Percentiles rank a stretch among this genome's conserved stretches.
These are phyloP conservation scores for Eretmocerus hayati DNA, from an alignment of 2,888 invertebrate species.

Conservation along the genomic window DNA sequence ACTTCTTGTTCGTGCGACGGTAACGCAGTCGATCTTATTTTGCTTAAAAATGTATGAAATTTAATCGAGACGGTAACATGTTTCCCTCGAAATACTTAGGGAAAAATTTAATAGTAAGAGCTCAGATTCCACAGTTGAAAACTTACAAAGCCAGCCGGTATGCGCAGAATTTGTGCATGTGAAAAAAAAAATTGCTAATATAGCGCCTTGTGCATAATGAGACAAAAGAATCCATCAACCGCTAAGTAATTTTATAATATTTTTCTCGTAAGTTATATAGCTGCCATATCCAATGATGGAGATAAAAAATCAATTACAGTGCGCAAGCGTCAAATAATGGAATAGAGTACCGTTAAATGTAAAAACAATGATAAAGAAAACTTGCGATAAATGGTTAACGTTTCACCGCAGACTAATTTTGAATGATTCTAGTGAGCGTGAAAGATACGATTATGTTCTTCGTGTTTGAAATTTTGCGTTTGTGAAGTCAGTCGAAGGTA, in stretches of 20 bases:
- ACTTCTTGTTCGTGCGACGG: too few species aligned
- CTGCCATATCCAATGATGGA: conserved; percentile 41
- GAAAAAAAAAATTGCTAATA: too few species aligned
- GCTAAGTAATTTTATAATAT: conserved; percentile 45
- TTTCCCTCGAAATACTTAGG: too few species aligned
- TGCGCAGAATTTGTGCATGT: too few species aligned
- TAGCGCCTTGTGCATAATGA: conserved; percentile 20
- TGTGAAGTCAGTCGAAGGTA: conserved; percentile 36
- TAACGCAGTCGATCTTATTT: too few species aligned
- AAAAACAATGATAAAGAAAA: conserved; percentile 15
- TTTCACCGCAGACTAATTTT: too few species aligned
- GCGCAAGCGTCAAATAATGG: conserved; percentile 35
- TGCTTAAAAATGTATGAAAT: too few species aligned
- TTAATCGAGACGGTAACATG: too few species aligned
- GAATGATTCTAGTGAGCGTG: conserved; percentile 22
- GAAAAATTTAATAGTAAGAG: too few species aligned
- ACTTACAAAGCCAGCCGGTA: conserved; percentile 32
- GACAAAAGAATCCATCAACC: conserved; percentile 29
- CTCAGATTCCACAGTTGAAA: too few species aligned
- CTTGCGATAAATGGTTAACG: conserved; percentile 22
- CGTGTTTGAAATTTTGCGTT: conserved; percentile 36
- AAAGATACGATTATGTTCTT: conserved; percentile 27
- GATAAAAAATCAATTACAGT: conserved; percentile 29
- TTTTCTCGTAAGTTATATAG: conserved; percentile 45
- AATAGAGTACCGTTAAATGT: conserved; percentile 28